phyloP scores from a whole-genome alignment of 2,113 vertebrate species.

The Rhagologus leucostigma region DNA sequence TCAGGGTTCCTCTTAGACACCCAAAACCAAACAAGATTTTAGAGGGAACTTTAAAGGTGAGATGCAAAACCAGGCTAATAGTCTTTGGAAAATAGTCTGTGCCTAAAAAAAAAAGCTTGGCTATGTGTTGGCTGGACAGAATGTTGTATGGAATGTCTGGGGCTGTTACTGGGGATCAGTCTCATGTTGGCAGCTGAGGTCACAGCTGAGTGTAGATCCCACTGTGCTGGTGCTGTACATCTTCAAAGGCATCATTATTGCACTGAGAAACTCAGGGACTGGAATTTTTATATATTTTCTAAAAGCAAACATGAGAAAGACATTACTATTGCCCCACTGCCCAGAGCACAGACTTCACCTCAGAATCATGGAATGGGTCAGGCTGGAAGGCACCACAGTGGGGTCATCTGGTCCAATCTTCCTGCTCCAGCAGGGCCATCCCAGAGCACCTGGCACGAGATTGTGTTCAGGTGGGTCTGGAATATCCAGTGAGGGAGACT shows the following conservation, averaged over 20 bases:
- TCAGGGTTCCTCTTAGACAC: background rate
- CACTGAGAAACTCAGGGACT: background rate
- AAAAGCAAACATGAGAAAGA: fast-evolving
- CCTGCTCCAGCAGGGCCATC: background rate
- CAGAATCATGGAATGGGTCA: fast-evolving
- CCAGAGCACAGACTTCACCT: background rate
- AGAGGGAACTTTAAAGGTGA: background rate
- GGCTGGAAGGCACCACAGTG: background rate
- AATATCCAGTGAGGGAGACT: background rate
- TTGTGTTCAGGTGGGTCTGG: background rate
- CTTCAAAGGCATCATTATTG: background rate
- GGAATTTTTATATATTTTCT: background rate
- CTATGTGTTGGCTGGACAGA: background rate
- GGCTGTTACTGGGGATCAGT: background rate
- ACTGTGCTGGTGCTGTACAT: background rate
- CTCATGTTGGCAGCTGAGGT: background rate
- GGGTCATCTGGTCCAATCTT: background rate
- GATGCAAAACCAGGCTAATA: background rate
- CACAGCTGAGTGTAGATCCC: background rate
- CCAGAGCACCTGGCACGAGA: background rate
- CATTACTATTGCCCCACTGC: background rate
- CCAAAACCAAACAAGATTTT: background rate
- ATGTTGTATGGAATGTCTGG: background rate
- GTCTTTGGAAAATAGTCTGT: background rate
- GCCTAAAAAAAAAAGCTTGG: background rate